Evolutionary conservation across 2,113 vertebrate genomes (phyloP).

Genomic region (Calonectris borealis): DNA sequence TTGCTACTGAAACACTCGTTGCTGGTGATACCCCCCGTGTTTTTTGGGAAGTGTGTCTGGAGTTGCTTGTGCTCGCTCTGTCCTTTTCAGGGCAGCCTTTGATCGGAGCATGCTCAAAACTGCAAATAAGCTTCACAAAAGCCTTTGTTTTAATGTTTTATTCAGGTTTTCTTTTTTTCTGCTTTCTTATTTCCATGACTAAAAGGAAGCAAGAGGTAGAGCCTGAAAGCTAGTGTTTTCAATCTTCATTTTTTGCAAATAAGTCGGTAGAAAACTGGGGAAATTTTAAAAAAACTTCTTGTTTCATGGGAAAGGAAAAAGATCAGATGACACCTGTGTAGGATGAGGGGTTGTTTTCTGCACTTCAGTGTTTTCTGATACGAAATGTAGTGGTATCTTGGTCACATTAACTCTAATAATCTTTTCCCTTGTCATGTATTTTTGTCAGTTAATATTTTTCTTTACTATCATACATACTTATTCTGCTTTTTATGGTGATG

Average conservation of each 20-base stretch:
- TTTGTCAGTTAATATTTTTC: neutral
- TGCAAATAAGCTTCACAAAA: neutral
- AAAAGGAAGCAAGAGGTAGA: neutral
- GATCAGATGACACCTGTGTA: neutral
- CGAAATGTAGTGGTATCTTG: neutral
- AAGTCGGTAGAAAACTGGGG: neutral
- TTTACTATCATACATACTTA: neutral
- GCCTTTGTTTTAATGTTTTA: neutral
- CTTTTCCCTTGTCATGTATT: neutral
- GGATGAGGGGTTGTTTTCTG: neutral
- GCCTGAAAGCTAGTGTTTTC: neutral
- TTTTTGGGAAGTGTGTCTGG: neutral
- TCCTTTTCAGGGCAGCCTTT: neutral
- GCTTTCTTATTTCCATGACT: neutral
- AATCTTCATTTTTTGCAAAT: neutral
- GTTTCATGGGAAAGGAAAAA: neutral
- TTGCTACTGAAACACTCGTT: neutral
- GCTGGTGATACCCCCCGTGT: accelerated
- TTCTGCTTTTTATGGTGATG: neutral
- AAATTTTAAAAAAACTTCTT: neutral
- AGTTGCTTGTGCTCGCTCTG: neutral
- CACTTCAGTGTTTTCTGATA: neutral
- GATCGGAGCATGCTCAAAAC: accelerated
- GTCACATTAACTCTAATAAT: neutral
- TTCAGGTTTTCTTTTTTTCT: neutral